phyloP scores from a whole-genome alignment of 2,888 invertebrate genomes.

The Scotopteryx bipunctaria region DNA sequence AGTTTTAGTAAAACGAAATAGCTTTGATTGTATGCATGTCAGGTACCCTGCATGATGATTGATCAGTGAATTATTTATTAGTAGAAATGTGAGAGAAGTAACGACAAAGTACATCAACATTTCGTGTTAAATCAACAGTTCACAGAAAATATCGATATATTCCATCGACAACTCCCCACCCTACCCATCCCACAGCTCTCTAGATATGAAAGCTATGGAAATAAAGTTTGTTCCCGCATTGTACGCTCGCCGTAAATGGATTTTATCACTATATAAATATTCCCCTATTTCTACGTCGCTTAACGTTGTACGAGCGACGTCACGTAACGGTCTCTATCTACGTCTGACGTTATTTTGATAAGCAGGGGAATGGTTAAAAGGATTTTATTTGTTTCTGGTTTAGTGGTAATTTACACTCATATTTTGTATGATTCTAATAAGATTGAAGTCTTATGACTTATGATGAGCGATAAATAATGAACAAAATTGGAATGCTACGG shows the following conservation, averaged over 20 bases:
- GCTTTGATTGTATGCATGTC: too few relatives aligned
- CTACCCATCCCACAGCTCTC: conserved; percentile 49
- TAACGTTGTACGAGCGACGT: conserved; percentile 54
- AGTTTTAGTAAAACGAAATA: too few relatives aligned
- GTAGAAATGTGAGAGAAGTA: too few relatives aligned
- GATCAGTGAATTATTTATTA: too few relatives aligned
- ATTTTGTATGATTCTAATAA: too few relatives aligned
- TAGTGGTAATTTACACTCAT: too few relatives aligned
- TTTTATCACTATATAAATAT: conserved; percentile 80
- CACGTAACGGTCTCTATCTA: conserved; percentile 45
- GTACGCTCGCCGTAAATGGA: conserved; percentile 75
- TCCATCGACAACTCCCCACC: conserved; percentile 23
- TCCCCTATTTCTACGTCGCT: conserved; percentile 61
- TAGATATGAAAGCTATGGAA: conserved; percentile 79
- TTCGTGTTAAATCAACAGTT: not conserved
- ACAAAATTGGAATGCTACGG: not conserved
- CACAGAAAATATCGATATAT: conserved; percentile 20
- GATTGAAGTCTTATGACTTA: too few relatives aligned
- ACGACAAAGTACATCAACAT: too few relatives aligned
- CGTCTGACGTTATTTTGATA: conserved; percentile 37
- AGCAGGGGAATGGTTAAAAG: conserved; percentile 25
- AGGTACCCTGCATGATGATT: too few relatives aligned
- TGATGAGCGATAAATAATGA: too few relatives aligned
- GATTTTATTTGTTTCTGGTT: too few relatives aligned
- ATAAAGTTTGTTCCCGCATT: conserved; percentile 79